Evolutionary conservation across 92 coral and sea anemone species (phyloP).

Genomic region (Chrysogorgia sp.): DNA sequence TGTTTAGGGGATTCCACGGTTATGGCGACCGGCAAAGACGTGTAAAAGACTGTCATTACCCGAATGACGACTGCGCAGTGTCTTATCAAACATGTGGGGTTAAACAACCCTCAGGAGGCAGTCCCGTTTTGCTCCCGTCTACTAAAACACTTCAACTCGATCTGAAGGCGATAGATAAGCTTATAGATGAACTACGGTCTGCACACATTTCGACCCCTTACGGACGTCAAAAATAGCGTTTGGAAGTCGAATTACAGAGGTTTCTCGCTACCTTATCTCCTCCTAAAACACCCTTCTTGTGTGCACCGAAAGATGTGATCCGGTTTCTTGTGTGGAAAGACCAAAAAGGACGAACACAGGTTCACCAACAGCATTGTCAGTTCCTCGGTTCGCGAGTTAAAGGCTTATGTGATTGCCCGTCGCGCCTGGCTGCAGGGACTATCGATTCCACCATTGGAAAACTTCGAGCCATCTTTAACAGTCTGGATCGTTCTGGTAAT

Average conservation of each 20-base stretch:
- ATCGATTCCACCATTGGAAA: slow-evolving; percentile 63
- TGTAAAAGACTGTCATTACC: too few species aligned
- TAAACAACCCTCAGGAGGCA: not conserved
- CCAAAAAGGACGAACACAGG: slow-evolving; percentile 32
- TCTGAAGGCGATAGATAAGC: slow-evolving; percentile 20
- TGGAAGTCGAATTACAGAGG: slow-evolving; percentile 31
- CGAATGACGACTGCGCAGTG: too few species aligned
- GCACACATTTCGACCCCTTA: slow-evolving; percentile 18
- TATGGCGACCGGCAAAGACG: slow-evolving; percentile 37
- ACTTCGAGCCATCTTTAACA: slow-evolving; percentile 51
- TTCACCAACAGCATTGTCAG: slow-evolving; percentile 20
- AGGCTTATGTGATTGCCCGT: not conserved
- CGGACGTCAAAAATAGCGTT: slow-evolving; percentile 39
- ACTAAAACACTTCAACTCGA: not conserved
- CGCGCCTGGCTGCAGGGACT: slow-evolving; percentile 69
- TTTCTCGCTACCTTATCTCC: slow-evolving; percentile 22
- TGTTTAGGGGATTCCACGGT: slow-evolving; percentile 10
- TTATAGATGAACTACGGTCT: slow-evolving; percentile 5
- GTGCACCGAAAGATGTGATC: slow-evolving; percentile 25
- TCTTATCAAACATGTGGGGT: slow-evolving; percentile 17
- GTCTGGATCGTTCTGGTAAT: slow-evolving; percentile 61
- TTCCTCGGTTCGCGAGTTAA: slow-evolving; percentile 20
- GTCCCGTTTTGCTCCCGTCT: not conserved
- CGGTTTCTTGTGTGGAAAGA: slow-evolving; percentile 44
- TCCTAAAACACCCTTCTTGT: slow-evolving; percentile 16